These are phyloP conservation scores for Drosophila nr. fundita DNA, from an alignment of 2,888 invertebrate species.

Conservation along the genomic window DNA sequence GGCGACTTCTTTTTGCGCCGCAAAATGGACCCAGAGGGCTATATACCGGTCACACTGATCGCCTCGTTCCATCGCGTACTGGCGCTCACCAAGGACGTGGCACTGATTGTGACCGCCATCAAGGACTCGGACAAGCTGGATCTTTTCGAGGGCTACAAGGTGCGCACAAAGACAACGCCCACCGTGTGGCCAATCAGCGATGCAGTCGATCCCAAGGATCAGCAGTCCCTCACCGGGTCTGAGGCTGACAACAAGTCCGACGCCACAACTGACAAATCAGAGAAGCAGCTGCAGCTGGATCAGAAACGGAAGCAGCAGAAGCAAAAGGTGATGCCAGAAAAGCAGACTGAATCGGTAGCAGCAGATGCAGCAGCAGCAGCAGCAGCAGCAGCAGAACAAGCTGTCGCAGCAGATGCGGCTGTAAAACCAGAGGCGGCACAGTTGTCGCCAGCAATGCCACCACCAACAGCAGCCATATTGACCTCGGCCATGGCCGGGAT, in stretches of 20 bases:
- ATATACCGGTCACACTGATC: conserved; percentile 95
- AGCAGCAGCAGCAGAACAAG: conserved; percentile 17
- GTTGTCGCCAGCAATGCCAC: conserved; percentile 49
- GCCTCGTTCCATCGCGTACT: conserved; percentile 98
- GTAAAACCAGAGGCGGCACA: conserved; percentile 26
- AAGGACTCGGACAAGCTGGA: conserved; percentile 94
- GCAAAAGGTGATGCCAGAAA: conserved; percentile 14
- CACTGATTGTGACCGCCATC: conserved; percentile 93
- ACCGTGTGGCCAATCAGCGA: conserved; percentile 94
- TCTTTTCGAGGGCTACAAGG: conserved; percentile 91
- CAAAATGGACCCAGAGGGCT: conserved; percentile 98
- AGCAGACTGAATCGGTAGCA: conserved; percentile 54
- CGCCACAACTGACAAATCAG: not conserved
- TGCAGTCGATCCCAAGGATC: conserved; percentile 82
- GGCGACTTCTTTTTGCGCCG: conserved; percentile 98
- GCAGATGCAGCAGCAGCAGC: not conserved
- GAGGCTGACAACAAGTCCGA: conserved; percentile 18
- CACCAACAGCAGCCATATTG: conserved; percentile 82
- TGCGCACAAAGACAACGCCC: conserved; percentile 93
- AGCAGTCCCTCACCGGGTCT: conserved; percentile 27
- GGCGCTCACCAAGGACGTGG: conserved; percentile 93
- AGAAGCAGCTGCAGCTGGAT: conserved; percentile 5
- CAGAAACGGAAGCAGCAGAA: conserved; percentile 6
- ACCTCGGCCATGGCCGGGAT: conserved; percentile 85
- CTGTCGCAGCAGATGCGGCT: conserved; percentile 22